Evolutionary conservation across 2,113 vertebrate species (phyloP).

Genomic region (Phrynosoma platyrhinos): DNA sequence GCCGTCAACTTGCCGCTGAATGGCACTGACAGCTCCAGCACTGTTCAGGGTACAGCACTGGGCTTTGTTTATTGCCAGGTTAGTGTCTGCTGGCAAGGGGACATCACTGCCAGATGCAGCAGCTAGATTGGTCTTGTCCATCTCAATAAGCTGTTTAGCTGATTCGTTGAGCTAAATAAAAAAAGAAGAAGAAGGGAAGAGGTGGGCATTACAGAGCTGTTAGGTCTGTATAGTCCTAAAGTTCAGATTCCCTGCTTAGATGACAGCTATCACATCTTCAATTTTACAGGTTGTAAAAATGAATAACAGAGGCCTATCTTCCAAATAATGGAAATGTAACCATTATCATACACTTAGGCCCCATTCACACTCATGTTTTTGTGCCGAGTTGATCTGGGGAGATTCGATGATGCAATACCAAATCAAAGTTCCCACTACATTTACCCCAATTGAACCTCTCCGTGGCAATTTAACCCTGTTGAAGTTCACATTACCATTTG

Average conservation of each 20-base stretch:
- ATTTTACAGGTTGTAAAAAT: neutral
- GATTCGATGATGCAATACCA: too few relatives aligned
- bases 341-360: too few relatives aligned
- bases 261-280: neutral
- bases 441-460: too few relatives aligned
- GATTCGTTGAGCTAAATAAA: constrained; percentile 91
- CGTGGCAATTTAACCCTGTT: too few relatives aligned
- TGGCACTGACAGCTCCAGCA: constrained; percentile 74
- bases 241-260: neutral
- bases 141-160: constrained; percentile 96
- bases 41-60: constrained; percentile 76
- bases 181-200: constrained; percentile 28
- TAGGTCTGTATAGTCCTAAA: neutral
- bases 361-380: too few relatives aligned
- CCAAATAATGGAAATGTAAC: neutral
- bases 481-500: too few relatives aligned
- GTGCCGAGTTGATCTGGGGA: too few relatives aligned
- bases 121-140: constrained; percentile 86
- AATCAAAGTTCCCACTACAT: too few relatives aligned
- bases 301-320: neutral
- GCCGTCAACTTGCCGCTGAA: constrained; percentile 87
- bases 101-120: constrained; percentile 78
- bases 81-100: constrained; percentile 75
- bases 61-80: constrained; percentile 51
- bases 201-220: neutral